These are phyloP conservation scores for Cantharis nigra DNA, from an alignment of 2,888 invertebrate species.

Conservation along the genomic window DNA sequence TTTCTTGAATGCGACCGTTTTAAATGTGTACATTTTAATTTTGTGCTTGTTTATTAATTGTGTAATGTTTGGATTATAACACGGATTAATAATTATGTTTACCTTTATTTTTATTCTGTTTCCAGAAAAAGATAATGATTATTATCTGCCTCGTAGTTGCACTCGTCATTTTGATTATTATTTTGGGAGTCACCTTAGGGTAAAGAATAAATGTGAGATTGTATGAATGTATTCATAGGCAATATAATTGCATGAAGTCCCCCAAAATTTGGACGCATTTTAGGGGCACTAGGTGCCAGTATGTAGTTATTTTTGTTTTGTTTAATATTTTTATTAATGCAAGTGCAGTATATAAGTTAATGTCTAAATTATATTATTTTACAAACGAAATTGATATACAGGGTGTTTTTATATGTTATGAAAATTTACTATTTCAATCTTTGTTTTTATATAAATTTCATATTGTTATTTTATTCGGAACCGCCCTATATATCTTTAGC, in stretches of 20 bases:
- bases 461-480: neutral
- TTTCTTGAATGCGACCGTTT: constrained; percentile 2
- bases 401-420: neutral
- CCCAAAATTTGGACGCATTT: neutral
- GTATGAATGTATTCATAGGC: constrained; percentile 17
- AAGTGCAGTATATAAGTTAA: neutral
- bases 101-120: constrained; percentile 63
- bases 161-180: constrained; percentile 76
- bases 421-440: neutral
- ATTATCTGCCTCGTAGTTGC: constrained; percentile 81
- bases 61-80: constrained; percentile 2
- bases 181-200: constrained; percentile 58
- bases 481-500: neutral
- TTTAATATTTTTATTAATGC: constrained; percentile 8
- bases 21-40: constrained; percentile 14
- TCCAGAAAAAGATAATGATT: constrained; percentile 89
- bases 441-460: neutral
- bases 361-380: neutral
- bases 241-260: constrained; percentile 11
- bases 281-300: neutral
- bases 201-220: constrained; percentile 17
- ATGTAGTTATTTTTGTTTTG: constrained; percentile 7
- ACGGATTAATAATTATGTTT: constrained; percentile 57
- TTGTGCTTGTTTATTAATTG: constrained; percentile 24
- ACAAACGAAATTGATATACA: neutral